Conservation (phyloP, 2,888 invertebrate species). For the Drosophila algonquin region DNA sequence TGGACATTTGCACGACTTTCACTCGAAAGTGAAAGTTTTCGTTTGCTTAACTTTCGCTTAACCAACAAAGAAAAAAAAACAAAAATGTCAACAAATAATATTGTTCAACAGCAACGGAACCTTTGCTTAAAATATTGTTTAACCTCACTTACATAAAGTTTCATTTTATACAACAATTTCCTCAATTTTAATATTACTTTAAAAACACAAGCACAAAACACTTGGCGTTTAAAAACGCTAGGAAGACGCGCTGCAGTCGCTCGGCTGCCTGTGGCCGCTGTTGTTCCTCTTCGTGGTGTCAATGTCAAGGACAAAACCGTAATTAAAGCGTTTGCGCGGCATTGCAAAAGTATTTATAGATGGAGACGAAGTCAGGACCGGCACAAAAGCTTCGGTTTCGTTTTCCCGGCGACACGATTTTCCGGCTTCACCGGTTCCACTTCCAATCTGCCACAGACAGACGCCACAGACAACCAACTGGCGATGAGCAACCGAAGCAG, state of each 20-base stretch:
- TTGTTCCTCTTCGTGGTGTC: constrained; percentile 47
- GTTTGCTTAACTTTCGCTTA: constrained; percentile 63
- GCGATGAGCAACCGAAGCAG: constrained; percentile 25
- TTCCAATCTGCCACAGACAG: constrained; percentile 21
- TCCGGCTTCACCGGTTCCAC: constrained; percentile 72
- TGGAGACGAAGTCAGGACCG: constrained; percentile 62
- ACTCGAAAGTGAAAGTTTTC: constrained; percentile 68
- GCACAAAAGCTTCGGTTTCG: constrained; percentile 46
- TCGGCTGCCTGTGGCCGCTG: constrained; percentile 27
- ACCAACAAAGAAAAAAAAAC: not conserved
- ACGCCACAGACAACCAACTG: constrained; percentile 23
- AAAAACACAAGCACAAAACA: constrained; percentile 33
- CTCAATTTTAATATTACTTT: constrained; percentile 8
- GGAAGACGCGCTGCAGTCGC: constrained; percentile 54
- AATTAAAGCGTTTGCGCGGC: constrained; percentile 79
- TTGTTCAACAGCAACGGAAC: constrained; percentile 1
- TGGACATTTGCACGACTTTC: constrained; percentile 57
- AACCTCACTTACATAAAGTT: constrained; percentile 60
- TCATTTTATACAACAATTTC: constrained; percentile 39
- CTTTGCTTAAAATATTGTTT: not conserved
- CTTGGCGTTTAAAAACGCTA: constrained; percentile 51
- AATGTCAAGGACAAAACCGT: constrained; percentile 83
- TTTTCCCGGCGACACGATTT: constrained; percentile 77
- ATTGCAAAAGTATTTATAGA: constrained; percentile 80
- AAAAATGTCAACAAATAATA: not conserved